A percentile compares a stretch with the other conserved stretches of the same genome.
Evolutionary conservation across 2,113 vertebrate genomes (phyloP).

Genomic region (Physeter macrocephalus): DNA sequence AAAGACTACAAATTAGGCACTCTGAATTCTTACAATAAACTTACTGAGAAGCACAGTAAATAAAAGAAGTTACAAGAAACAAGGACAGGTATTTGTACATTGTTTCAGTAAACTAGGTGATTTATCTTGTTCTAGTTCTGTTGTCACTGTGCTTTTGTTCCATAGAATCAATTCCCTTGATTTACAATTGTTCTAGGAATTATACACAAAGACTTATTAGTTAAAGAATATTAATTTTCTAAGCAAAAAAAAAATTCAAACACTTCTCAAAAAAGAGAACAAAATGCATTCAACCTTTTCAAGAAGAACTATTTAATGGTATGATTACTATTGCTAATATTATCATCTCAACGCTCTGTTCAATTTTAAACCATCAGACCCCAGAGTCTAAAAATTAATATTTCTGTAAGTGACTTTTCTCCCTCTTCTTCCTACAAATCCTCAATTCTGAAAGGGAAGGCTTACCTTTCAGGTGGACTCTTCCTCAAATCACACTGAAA

Average conservation of each 20-base stretch:
- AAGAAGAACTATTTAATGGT: not conserved
- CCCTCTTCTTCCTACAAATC: not conserved
- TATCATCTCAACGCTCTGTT: not conserved
- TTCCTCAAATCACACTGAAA: not conserved
- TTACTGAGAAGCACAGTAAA: not conserved
- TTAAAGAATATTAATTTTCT: not conserved
- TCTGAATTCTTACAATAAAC: not conserved
- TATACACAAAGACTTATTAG: not conserved
- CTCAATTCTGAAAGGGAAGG: not conserved
- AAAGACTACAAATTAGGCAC: not conserved
- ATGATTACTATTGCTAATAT: not conserved
- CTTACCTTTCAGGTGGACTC: not conserved
- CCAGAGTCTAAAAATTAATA: not conserved
- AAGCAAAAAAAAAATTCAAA: not conserved
- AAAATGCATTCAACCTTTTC: not conserved
- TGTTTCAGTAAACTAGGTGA: slow-evolving; percentile 7
- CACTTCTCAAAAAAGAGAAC: not conserved
- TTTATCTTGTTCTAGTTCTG: not conserved
- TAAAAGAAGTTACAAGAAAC: not conserved
- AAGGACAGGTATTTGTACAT: not conserved
- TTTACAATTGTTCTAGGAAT: slow-evolving; percentile 23
- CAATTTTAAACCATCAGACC: not conserved
- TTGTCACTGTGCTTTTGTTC: not conserved
- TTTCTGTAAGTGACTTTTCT: not conserved
- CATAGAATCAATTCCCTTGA: not conserved